Conservation (phyloP, 2,888 invertebrate genomes). For the Diarsia brunnea region DNA sequence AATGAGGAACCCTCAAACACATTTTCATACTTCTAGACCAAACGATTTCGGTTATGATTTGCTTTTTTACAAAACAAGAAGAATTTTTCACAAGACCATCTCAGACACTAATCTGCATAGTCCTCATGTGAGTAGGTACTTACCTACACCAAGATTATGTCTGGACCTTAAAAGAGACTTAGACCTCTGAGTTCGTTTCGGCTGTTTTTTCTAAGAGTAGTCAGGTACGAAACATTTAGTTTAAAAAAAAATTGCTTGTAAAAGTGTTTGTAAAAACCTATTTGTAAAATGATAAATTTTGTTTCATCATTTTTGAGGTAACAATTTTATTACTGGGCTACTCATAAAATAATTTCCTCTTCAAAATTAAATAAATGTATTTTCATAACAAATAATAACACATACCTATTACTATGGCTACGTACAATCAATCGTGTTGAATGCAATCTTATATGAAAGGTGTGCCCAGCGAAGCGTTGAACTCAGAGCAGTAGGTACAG, state of each 20-base stretch:
- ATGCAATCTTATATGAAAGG: slow-evolving; percentile 25
- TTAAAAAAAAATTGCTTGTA: too few species aligned
- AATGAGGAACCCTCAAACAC: background rate
- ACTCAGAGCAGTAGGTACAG: slow-evolving; percentile 23
- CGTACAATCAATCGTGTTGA: slow-evolving; percentile 9
- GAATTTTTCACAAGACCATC: background rate
- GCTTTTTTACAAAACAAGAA: too few species aligned
- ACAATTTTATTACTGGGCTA: background rate
- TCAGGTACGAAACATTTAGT: too few species aligned
- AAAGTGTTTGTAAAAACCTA: too few species aligned
- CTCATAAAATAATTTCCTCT: background rate
- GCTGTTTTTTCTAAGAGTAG: too few species aligned
- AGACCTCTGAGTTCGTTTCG: too few species aligned
- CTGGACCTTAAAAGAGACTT: too few species aligned
- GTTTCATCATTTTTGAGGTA: background rate
- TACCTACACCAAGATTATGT: too few species aligned
- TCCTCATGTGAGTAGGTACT: too few species aligned
- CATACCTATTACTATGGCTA: background rate
- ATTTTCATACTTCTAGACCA: background rate
- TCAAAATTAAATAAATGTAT: background rate
- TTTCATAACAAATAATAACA: background rate
- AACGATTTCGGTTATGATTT: background rate
- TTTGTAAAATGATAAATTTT: too few species aligned
- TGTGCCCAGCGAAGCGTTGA: slow-evolving; percentile 43
- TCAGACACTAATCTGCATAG: too few species aligned